These are phyloP conservation scores for Microctenopoma stevenorrisi DNA, from an alignment of 2,797 vertebrate species.

Conservation along the genomic window DNA sequence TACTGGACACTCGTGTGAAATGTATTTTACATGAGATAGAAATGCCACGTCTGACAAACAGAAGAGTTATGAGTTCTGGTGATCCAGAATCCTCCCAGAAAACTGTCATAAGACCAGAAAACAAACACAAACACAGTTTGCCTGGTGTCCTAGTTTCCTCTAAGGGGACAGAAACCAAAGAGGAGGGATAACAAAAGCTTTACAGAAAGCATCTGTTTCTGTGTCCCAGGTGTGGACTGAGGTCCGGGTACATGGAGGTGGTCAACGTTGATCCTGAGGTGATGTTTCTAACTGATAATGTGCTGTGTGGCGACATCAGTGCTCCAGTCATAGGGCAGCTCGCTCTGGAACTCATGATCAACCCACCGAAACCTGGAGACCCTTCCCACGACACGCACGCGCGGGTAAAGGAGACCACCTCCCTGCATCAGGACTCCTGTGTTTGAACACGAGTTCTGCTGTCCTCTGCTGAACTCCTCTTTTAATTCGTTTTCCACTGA, in stretches of 20 bases:
- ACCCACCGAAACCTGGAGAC: conserved; percentile 66
- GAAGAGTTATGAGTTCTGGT: too few relatives aligned
- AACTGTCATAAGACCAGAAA: too few relatives aligned
- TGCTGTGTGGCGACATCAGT: conserved; percentile 58
- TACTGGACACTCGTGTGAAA: too few relatives aligned
- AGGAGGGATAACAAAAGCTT: too few relatives aligned
- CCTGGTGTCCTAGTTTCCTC: too few relatives aligned
- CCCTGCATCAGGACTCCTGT: too few relatives aligned
- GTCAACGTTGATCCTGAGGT: conserved; percentile 74
- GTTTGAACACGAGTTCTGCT: neutral
- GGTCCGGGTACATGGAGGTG: conserved; percentile 76
- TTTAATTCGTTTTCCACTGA: neutral
- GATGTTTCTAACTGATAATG: conserved; percentile 34
- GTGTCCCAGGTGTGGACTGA: conserved; percentile 72
- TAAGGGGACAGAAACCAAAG: too few relatives aligned
- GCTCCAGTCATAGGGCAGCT: conserved; percentile 73
- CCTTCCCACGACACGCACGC: conserved; percentile 61
- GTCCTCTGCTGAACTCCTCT: too few relatives aligned
- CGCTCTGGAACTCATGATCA: conserved; percentile 72
- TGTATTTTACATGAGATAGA: too few relatives aligned
- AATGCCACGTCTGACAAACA: too few relatives aligned
- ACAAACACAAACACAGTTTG: too few relatives aligned
- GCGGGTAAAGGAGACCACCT: conserved; percentile 53
- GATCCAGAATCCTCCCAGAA: too few relatives aligned
- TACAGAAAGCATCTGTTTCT: neutral